A percentile compares a stretch with the other conserved stretches of the same genome.
Conservation (phyloP, 2,797 vertebrate species). For the Poecile montanus region DNA sequence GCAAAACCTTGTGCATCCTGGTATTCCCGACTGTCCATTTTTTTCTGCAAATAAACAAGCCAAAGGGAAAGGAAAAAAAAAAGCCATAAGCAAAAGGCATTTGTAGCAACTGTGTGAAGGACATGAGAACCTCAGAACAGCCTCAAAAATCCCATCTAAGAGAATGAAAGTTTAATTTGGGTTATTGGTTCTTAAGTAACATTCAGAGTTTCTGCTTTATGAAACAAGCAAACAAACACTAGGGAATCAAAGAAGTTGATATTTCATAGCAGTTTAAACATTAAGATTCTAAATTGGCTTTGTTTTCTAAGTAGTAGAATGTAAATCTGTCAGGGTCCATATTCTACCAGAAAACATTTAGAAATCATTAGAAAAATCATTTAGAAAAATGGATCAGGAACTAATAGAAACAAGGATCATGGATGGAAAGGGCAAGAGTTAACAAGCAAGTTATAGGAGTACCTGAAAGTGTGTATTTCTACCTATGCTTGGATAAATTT, state of each 20-base stretch:
- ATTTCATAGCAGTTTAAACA: background rate
- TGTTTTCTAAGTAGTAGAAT: background rate
- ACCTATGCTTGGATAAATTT: background rate
- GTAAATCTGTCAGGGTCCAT: background rate
- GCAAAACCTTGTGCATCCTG: conserved; percentile 90
- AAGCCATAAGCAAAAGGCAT: conserved; percentile 28
- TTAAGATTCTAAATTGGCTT: background rate
- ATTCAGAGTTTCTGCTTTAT: background rate
- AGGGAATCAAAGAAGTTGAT: background rate
- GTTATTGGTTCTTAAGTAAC: background rate
- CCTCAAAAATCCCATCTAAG: background rate
- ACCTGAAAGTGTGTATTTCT: background rate
- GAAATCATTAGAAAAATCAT: background rate
- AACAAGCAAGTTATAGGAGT: background rate
- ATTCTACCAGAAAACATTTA: background rate
- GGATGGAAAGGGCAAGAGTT: background rate
- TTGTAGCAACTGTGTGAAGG: background rate
- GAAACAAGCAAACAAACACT: background rate
- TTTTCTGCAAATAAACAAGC: conserved; percentile 84
- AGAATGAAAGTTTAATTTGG: background rate
- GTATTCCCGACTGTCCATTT: conserved; percentile 92
- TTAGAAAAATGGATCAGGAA: background rate
- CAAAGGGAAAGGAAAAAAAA: background rate
- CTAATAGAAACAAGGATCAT: background rate
- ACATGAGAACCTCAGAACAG: background rate